Conservation (phyloP, 2,888 invertebrate genomes). For the Drosophila putrida region DNA sequence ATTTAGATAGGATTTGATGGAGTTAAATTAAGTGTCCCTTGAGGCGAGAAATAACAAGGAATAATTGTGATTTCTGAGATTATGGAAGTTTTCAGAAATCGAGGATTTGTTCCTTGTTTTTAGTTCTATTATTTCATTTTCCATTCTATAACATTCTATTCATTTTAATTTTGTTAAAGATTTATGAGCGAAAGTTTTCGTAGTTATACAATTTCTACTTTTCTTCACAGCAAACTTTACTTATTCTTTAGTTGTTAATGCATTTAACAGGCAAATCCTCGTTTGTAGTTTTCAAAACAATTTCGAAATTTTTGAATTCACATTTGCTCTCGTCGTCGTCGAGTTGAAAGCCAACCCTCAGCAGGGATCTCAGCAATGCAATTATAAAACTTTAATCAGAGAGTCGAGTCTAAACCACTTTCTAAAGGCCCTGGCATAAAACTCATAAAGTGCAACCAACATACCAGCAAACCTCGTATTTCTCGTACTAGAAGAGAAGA, state of each 20-base stretch:
- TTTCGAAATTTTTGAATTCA: not conserved
- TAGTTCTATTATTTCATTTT: not conserved
- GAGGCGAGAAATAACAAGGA: no score
- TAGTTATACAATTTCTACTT: not conserved
- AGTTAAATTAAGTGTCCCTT: no score
- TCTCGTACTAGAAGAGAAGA: not conserved
- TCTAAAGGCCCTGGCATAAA: constrained; percentile 26
- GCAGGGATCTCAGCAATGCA: constrained; percentile 26
- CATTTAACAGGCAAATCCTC: not conserved
- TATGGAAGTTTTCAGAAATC: no score
- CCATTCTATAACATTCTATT: not conserved
- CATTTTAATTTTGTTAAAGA: not conserved
- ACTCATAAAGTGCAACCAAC: constrained; percentile 46
- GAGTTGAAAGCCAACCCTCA: not conserved
- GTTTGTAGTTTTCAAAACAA: not conserved
- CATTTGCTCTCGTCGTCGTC: not conserved
- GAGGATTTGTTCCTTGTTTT: no score
- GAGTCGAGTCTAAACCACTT: constrained; percentile 32
- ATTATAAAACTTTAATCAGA: constrained; percentile 55
- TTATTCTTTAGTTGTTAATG: not conserved
- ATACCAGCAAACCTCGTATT: constrained; percentile 9
- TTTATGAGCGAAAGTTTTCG: not conserved
- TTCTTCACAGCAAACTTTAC: not conserved
- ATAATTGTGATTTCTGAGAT: no score
- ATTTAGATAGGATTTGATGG: no score